Evolutionary conservation across 2,113 vertebrate genomes (phyloP).

Genomic region (Aegithalos caudatus): DNA sequence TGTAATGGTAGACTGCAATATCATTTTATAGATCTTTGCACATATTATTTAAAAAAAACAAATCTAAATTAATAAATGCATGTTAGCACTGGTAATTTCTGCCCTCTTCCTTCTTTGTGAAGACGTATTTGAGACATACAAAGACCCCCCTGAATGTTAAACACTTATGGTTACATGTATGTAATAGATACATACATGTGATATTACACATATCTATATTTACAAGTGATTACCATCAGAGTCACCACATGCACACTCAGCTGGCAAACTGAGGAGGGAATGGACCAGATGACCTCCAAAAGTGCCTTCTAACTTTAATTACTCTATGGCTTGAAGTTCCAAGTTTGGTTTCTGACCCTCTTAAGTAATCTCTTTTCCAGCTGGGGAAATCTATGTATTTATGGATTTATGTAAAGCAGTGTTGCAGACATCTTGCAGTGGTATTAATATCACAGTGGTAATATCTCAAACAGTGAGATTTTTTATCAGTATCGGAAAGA

Average conservation of each 20-base stretch:
- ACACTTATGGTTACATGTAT: too few relatives aligned
- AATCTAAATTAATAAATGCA: not conserved
- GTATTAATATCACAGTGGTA: not conserved
- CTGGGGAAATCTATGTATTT: not conserved
- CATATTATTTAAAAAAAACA: not conserved
- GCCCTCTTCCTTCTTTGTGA: not conserved
- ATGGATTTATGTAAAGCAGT: not conserved
- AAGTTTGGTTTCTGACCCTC: not conserved
- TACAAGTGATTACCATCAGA: not conserved
- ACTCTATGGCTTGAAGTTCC: not conserved
- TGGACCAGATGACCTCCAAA: not conserved
- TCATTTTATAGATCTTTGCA: not conserved
- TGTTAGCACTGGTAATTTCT: not conserved
- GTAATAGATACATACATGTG: not conserved
- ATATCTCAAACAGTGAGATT: not conserved
- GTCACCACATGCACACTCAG: not conserved
- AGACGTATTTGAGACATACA: not conserved
- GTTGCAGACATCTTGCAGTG: not conserved
- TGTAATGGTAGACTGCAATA: not conserved
- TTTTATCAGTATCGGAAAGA: not conserved
- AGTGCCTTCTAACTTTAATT: not conserved
- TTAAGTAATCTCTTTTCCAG: not conserved
- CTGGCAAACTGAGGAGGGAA: not conserved
- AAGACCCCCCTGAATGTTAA: not conserved
- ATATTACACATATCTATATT: not conserved